phyloP scores from a whole-genome alignment of 2,888 invertebrate species.

The Drymonia ruficornis region DNA sequence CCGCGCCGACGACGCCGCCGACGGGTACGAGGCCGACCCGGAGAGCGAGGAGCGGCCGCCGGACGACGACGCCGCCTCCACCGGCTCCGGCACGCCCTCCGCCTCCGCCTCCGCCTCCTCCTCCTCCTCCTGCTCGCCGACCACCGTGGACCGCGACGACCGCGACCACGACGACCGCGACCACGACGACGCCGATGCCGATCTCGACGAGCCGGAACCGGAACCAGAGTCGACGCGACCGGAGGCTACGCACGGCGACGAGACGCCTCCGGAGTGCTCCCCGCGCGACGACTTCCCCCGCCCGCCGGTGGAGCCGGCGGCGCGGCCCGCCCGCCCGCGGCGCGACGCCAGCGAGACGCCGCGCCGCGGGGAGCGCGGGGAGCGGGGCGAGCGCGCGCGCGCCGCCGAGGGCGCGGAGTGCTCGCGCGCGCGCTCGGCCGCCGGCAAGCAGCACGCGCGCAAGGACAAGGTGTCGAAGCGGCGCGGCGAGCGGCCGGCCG shows the following conservation, averaged over 20 bases:
- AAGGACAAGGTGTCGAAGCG: slow-evolving; percentile 38
- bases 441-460: slow-evolving; percentile 34
- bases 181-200: slow-evolving; percentile 23
- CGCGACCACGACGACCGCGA: slow-evolving; percentile 13
- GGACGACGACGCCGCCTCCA: slow-evolving; percentile 48
- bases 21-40: slow-evolving; percentile 40
- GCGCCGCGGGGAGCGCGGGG: slow-evolving; percentile 30
- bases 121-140: slow-evolving; percentile 42
- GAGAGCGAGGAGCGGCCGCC: slow-evolving; percentile 42
- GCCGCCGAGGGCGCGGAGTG: slow-evolving; percentile 19
- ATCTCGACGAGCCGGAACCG: slow-evolving; percentile 25
- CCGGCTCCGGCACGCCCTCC: slow-evolving; percentile 48
- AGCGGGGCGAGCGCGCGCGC: slow-evolving; percentile 34
- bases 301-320: slow-evolving; percentile 19
- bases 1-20: slow-evolving; percentile 16
- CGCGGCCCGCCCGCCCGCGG: slow-evolving; percentile 21
- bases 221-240: not conserved
- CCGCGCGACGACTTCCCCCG: slow-evolving; percentile 11
- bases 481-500: slow-evolving; percentile 26
- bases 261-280: slow-evolving; percentile 19
- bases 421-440: slow-evolving; percentile 23
- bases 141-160: slow-evolving; percentile 25
- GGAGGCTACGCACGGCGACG: slow-evolving; percentile 22
- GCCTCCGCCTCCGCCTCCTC: slow-evolving; percentile 45
- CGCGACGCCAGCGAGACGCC: slow-evolving; percentile 20